These are phyloP conservation scores for Phrynocephalus vlangalii DNA, from an alignment of 2,797 vertebrate genomes.

Conservation along the genomic window DNA sequence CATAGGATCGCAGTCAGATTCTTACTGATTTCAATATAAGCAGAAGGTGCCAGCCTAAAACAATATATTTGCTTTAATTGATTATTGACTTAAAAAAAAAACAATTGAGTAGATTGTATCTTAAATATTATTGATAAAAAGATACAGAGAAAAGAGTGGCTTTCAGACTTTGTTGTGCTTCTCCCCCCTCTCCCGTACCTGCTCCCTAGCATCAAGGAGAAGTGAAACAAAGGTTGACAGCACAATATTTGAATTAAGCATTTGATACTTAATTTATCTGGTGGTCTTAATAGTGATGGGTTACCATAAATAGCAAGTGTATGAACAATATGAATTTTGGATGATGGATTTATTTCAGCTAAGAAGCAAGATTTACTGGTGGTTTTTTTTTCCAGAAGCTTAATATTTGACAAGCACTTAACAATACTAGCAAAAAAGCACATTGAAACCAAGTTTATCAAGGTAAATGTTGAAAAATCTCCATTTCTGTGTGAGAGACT, in stretches of 20 bases:
- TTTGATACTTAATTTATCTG: neutral
- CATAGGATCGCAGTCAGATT: neutral
- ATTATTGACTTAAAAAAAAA: neutral
- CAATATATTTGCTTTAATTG: neutral
- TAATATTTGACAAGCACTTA: conserved; percentile 96
- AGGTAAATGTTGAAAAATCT: conserved; percentile 94
- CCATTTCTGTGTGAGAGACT: conserved; percentile 95
- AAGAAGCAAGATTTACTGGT: neutral
- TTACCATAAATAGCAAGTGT: neutral
- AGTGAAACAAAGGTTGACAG: neutral
- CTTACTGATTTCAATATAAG: neutral
- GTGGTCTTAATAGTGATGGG: neutral
- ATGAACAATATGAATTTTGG: neutral
- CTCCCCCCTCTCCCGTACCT: neutral
- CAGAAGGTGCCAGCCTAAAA: too few relatives aligned
- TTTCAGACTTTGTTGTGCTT: neutral
- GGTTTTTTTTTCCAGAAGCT: conserved; percentile 81
- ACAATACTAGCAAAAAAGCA: conserved; percentile 92
- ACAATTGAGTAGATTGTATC: neutral
- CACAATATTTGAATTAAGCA: neutral
- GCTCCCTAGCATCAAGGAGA: neutral
- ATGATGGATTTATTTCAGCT: neutral
- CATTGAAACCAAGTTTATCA: conserved; percentile 96
- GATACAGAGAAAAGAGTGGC: neutral
- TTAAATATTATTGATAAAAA: neutral